Conservation (phyloP, 2,113 vertebrate genomes). For the Megalops atlanticus region DNA sequence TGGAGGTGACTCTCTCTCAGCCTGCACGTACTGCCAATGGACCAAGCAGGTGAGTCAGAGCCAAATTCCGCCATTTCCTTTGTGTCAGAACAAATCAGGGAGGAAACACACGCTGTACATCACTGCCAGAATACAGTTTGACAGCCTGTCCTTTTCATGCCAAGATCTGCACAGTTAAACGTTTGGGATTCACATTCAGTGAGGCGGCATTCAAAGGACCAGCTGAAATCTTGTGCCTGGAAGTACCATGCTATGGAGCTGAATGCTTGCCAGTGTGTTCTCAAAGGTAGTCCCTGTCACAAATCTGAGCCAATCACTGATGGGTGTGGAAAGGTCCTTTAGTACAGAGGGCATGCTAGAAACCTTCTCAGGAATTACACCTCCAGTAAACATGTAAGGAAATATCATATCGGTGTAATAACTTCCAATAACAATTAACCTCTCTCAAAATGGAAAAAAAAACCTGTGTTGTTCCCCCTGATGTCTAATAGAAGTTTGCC, state of each 20-base stretch:
- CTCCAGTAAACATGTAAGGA: not conserved
- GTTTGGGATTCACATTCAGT: too few species aligned
- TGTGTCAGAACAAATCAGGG: not conserved
- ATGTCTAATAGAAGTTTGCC: not conserved
- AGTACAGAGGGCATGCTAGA: not conserved
- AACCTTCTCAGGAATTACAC: not conserved
- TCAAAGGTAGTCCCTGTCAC: not conserved
- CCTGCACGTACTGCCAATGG: slow-evolving; percentile 79
- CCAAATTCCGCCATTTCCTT: not conserved
- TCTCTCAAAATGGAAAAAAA: not conserved
- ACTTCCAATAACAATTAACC: not conserved
- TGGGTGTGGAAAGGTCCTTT: not conserved
- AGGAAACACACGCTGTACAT: not conserved
- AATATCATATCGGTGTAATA: not conserved
- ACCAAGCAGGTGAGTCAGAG: slow-evolving; percentile 81
- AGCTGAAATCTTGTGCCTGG: not conserved
- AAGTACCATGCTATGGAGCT: not conserved
- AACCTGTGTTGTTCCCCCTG: not conserved
- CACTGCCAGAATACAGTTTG: not conserved
- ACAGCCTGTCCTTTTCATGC: not conserved
- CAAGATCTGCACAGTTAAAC: not conserved
- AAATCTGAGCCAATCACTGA: not conserved
- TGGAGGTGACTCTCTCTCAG: slow-evolving; percentile 85
- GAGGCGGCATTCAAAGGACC: not conserved
- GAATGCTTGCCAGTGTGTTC: not conserved